These are phyloP conservation scores for Nasonia oneida DNA, from an alignment of 2,888 invertebrate genomes.

Conservation along the genomic window DNA sequence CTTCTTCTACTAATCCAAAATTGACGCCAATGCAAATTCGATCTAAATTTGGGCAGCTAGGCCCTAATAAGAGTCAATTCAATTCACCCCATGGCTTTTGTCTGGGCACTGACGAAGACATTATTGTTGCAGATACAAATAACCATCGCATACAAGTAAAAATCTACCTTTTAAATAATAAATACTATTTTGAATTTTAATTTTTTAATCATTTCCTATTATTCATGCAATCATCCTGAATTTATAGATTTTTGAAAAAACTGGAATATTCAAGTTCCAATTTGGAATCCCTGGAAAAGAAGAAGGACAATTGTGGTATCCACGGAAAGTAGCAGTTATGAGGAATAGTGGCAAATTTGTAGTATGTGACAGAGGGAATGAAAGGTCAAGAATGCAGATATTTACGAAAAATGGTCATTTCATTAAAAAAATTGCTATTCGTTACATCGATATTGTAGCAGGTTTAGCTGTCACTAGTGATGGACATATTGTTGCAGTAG, in stretches of 20 bases:
- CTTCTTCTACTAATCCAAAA: slow-evolving; percentile 79
- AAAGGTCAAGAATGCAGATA: slow-evolving; percentile 98
- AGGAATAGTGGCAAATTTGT: slow-evolving; percentile 93
- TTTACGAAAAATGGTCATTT: slow-evolving; percentile 98
- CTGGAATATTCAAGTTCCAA: slow-evolving; percentile 94
- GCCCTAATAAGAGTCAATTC: slow-evolving; percentile 95
- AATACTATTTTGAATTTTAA: background rate
- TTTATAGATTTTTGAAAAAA: slow-evolving; percentile 92
- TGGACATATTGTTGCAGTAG: slow-evolving; percentile 97
- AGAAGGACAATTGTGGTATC: slow-evolving; percentile 98
- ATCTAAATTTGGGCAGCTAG: slow-evolving; percentile 96
- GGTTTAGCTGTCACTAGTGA: slow-evolving; percentile 95
- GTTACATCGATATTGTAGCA: slow-evolving; percentile 95
- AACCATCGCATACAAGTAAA: slow-evolving; percentile 95
- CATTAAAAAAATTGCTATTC: slow-evolving; percentile 94
- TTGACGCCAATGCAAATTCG: slow-evolving; percentile 93
- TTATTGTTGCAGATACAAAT: slow-evolving; percentile 97
- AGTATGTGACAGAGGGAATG: slow-evolving; percentile 98
- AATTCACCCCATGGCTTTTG: slow-evolving; percentile 99
- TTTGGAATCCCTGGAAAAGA: slow-evolving; percentile 97
- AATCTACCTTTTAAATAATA: background rate
- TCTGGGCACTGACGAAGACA: slow-evolving; percentile 95
- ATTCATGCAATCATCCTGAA: background rate
- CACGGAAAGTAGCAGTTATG: slow-evolving; percentile 96
- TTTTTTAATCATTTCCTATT: background rate